Base-by-base conservation (phyloP, 2,797 vertebrate species). In the Adelosebastes latens region DNA sequence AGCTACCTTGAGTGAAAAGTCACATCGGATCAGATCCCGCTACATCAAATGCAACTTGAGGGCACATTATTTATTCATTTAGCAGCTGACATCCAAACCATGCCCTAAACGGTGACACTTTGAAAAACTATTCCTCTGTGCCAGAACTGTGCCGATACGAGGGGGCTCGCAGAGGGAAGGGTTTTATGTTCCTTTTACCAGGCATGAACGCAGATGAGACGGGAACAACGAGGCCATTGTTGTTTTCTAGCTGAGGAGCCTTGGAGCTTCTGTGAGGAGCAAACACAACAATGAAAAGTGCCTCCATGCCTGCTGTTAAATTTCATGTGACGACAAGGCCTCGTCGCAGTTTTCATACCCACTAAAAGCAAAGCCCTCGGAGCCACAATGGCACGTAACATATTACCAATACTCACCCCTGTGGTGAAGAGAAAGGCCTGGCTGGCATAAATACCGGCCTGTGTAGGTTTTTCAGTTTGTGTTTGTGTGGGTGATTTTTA, bases 21-120 rank as follows among this genome's bases (percentile, higher is more conserved):
- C 91, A 85, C 16, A 90, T 92, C 84, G 65, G 86, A 94, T 95
- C 88, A 93, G 67, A 90, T 89, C 90, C 75, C 24, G 67, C 84
- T 82, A 85, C 90, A 91, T 93, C 89, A 93, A 93, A 93, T 90
- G 79, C 81, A 89, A 94, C 93, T 91, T 81, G 86, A 92, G 90
- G 91, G 90, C 82, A 83, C 84, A 94, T 94, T 86, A 94, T 92
- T 93, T 93, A 94, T 94, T 94, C 90, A 94, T 94, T 92, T 89
- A 85, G 91, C 88, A 91, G 92, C 89, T 92, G 89, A 93, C 89
- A 93, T 93, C 92, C 85, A 90, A 93, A 87, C 90, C 84, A 84
- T 93, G 92, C 90, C 93, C 85, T 94, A 93, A 94, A 94, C 89
- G 82, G 82, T 87, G 90, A 85, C 89, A 93, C 89, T 94, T 94